phyloP scores from a whole-genome alignment of 1,140 invertebrate genomes.

The Chrysopa pallens region DNA sequence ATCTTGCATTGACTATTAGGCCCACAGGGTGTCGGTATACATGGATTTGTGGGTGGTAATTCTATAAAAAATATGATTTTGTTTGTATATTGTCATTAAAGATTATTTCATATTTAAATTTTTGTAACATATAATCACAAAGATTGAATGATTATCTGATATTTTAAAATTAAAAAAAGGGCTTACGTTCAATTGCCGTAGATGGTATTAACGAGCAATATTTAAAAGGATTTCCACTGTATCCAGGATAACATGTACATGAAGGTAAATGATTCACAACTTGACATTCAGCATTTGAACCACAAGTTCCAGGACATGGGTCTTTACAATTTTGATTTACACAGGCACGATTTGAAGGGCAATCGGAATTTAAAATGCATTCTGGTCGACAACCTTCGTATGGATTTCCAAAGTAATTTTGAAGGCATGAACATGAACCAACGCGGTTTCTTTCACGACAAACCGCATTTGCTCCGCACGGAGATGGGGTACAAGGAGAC shows the following conservation, averaged over 20 bases:
- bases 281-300: slow-evolving; percentile 58
- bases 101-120: too few relatives aligned
- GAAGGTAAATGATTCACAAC: slow-evolving; percentile 60
- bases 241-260: slow-evolving; percentile 57
- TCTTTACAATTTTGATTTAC: slow-evolving; percentile 60
- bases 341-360: slow-evolving; percentile 53
- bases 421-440: slow-evolving; percentile 51
- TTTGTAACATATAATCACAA: too few relatives aligned
- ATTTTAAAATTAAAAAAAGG: too few relatives aligned
- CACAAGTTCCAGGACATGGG: slow-evolving; percentile 64
- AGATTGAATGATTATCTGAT: too few relatives aligned
- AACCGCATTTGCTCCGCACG: slow-evolving; percentile 48
- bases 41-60: slow-evolving; percentile 27
- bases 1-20: slow-evolving; percentile 29
- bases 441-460: slow-evolving; percentile 41
- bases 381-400: slow-evolving; percentile 61
- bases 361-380: slow-evolving; percentile 62
- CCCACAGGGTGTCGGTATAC: slow-evolving; percentile 39
- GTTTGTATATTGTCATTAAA: too few relatives aligned
- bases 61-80: too few relatives aligned
- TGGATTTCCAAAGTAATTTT: slow-evolving; percentile 59
- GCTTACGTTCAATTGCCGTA: too few relatives aligned
- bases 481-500: slow-evolving; percentile 34
- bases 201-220: slow-evolving; percentile 32
- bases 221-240: slow-evolving; percentile 54